Percentiles rank a stretch among this genome's conserved stretches.
phyloP scores from a whole-genome alignment of 2,888 invertebrate genomes.

The Busseola fusca region DNA sequence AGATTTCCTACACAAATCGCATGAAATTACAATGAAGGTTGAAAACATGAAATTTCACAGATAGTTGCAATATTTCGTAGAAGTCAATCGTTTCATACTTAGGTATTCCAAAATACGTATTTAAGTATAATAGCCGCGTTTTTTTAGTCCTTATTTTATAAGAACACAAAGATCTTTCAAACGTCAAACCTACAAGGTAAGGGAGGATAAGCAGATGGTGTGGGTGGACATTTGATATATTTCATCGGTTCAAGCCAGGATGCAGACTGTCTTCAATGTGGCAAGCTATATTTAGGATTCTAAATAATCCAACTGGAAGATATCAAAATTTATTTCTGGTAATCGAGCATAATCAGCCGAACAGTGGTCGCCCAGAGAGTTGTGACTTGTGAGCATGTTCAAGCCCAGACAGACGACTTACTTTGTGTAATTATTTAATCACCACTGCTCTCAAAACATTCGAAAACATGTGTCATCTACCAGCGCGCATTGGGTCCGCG shows the following conservation, averaged over 20 bases:
- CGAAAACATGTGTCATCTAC: no score
- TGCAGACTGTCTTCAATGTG: background rate
- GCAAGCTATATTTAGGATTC: background rate
- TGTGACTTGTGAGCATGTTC: no score
- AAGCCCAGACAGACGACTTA: no score
- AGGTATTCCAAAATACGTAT: background rate
- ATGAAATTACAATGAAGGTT: background rate
- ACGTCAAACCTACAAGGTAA: slow-evolving; percentile 40
- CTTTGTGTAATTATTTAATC: no score
- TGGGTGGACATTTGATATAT: slow-evolving; percentile 72
- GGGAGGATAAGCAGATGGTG: slow-evolving; percentile 47
- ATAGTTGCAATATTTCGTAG: background rate
- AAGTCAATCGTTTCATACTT: background rate
- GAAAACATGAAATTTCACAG: background rate
- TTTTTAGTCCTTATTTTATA: background rate
- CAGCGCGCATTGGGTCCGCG: no score
- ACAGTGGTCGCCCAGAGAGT: no score
- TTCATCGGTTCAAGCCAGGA: slow-evolving; percentile 66
- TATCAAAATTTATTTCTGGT: background rate
- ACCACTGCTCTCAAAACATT: no score
- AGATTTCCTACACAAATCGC: background rate
- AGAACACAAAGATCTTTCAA: slow-evolving; percentile 10
- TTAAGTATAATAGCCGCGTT: background rate
- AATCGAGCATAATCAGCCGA: background rate
- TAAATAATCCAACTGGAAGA: background rate